Percentiles rank a stretch among this genome's conserved stretches.
Evolutionary conservation across 2,797 vertebrate genomes (phyloP).

Genomic region (Salmo trutta): DNA sequence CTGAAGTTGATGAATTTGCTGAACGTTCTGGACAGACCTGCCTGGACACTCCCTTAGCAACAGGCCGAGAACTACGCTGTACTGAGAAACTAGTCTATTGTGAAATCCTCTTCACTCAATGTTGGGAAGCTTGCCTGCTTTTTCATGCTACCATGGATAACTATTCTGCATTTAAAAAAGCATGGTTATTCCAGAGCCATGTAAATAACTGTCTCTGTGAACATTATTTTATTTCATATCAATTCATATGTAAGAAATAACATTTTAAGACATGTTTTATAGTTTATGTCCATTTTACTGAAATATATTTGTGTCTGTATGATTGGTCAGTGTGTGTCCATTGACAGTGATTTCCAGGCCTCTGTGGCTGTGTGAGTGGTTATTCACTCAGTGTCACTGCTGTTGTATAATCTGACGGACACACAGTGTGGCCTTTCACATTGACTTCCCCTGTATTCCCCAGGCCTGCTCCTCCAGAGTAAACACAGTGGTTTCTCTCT

Average conservation of each 20-base stretch:
- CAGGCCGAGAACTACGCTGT: conserved; percentile 22
- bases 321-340: conserved; percentile 10
- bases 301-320: conserved; percentile 5
- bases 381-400: conserved; percentile 47
- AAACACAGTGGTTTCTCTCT: conserved; percentile 35
- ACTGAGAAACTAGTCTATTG: conserved; percentile 49
- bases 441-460: conserved; percentile 57
- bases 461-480: conserved; percentile 42
- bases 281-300: not conserved
- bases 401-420: conserved; percentile 60
- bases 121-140: conserved; percentile 11
- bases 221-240: not conserved
- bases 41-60: conserved; percentile 65
- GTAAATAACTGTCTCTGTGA: not conserved
- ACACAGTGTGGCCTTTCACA: conserved; percentile 67
- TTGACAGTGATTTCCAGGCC: conserved; percentile 10
- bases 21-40: conserved; percentile 66
- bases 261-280: too few species aligned
- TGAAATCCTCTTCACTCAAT: conserved; percentile 16
- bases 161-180: conserved; percentile 12
- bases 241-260: not conserved
- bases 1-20: conserved; percentile 62
- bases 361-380: conserved; percentile 48
- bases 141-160: conserved; percentile 41
- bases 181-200: not conserved